These are phyloP conservation scores for Holothuria glaberrima DNA, from an alignment of 35 echinoderm and acorn worm species.

Conservation along the genomic window DNA sequence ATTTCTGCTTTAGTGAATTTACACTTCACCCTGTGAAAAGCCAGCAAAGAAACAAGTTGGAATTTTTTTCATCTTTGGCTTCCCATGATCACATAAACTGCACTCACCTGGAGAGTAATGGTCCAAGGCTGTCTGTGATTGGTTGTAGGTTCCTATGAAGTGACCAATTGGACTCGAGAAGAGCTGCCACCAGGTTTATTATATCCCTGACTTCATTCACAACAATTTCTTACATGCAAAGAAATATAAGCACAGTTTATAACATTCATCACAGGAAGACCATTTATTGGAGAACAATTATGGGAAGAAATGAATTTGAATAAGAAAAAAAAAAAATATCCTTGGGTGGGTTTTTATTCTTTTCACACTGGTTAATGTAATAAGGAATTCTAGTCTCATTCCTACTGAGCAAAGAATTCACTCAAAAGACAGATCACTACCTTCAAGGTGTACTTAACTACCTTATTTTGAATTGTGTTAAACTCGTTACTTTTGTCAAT, in stretches of 20 bases:
- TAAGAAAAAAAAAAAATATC: background rate
- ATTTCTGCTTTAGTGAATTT: too few species aligned
- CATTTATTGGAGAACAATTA: background rate
- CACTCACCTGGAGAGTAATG: conserved; percentile 60
- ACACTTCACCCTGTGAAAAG: too few species aligned
- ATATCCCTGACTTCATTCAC: conserved; percentile 69
- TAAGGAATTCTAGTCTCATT: too few species aligned
- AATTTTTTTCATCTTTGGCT: background rate
- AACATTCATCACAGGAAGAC: background rate
- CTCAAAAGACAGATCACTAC: too few species aligned
- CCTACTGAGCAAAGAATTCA: too few species aligned
- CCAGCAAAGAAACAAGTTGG: too few species aligned
- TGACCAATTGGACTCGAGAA: conserved; percentile 91
- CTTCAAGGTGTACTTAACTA: too few species aligned
- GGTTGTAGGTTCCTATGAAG: conserved; percentile 66
- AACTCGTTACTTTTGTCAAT: too few species aligned
- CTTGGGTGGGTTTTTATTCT: too few species aligned
- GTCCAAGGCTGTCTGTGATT: conserved; percentile 83
- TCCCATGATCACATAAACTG: background rate
- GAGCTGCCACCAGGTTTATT: conserved; percentile 65
- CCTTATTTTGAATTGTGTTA: too few species aligned
- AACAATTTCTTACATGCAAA: conserved; percentile 48
- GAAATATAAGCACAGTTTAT: background rate
- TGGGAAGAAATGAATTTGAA: background rate
- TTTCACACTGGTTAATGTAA: too few species aligned